Evolutionary conservation across 2,888 invertebrate genomes (phyloP).

Genomic region (Cheilosia soror): DNA sequence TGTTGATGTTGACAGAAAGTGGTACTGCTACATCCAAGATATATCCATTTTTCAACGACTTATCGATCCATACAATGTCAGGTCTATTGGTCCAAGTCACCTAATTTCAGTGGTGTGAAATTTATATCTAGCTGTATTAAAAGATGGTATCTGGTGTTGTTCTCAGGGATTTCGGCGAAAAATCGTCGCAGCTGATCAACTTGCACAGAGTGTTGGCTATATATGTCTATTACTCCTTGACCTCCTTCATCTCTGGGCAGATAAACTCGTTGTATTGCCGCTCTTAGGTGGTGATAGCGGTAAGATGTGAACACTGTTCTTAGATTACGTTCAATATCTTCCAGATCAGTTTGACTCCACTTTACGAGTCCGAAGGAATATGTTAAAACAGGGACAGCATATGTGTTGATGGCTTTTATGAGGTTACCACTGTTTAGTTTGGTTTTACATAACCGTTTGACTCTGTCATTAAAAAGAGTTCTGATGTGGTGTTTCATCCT

Average conservation of each 20-base stretch:
- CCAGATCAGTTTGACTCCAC: slow-evolving; percentile 38
- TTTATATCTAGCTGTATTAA: slow-evolving; percentile 8
- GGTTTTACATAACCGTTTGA: background rate
- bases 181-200: background rate
- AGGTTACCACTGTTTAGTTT: slow-evolving; percentile 3
- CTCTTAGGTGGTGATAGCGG: slow-evolving; percentile 45
- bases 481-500: no score
- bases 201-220: background rate
- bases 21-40: background rate
- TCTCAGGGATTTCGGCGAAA: slow-evolving; percentile 7
- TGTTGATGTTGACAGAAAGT: background rate
- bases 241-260: slow-evolving; percentile 7
- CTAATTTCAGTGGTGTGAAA: slow-evolving; percentile 13
- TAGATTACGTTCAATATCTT: slow-evolving; percentile 30
- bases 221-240: background rate
- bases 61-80: background rate
- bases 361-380: slow-evolving; percentile 43
- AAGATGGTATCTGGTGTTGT: slow-evolving; percentile 6
- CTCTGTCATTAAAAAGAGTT: no score
- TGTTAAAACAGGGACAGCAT: slow-evolving; percentile 30
- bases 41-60: background rate
- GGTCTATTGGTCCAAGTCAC: background rate
- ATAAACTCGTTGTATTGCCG: background rate
- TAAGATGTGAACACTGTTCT: slow-evolving; percentile 30
- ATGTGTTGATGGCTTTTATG: slow-evolving; percentile 26